Evolutionary conservation across 1,140 invertebrate genomes (phyloP).

Genomic region (Tyrophagus putrescentiae): DNA sequence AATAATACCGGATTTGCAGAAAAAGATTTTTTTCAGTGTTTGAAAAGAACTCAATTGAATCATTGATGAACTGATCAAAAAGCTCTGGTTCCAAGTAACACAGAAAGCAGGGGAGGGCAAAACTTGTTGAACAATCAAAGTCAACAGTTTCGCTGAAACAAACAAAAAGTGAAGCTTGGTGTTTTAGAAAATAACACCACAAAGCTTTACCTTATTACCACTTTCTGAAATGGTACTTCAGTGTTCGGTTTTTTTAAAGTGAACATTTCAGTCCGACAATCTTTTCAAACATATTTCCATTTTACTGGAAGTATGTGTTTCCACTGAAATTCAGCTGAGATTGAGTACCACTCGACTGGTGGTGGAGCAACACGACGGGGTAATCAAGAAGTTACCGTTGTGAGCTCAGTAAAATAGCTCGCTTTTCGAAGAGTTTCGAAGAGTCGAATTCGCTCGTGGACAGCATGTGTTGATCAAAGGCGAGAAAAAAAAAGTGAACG

Average conservation of each 20-base stretch:
- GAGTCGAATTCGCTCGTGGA: constrained; percentile 19
- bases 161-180: too few relatives aligned
- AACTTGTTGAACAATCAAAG: neutral
- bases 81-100: neutral
- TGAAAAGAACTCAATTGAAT: neutral
- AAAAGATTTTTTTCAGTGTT: neutral
- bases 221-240: too few relatives aligned
- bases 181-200: too few relatives aligned
- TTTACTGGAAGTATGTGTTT: neutral
- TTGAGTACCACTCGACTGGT: neutral
- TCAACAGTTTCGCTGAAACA: too few relatives aligned
- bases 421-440: neutral
- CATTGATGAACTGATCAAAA: constrained; percentile 3
- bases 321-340: neutral
- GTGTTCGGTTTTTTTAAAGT: too few relatives aligned
- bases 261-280: too few relatives aligned
- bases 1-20: neutral
- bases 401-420: neutral
- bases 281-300: neutral
- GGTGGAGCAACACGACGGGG: neutral
- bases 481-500: constrained; percentile 7
- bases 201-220: too few relatives aligned
- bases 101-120: neutral
- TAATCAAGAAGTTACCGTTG: neutral
- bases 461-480: constrained; percentile 22